phyloP scores from a whole-genome alignment of 92 coral and sea anemone genomes.

The Ricordea florida region DNA sequence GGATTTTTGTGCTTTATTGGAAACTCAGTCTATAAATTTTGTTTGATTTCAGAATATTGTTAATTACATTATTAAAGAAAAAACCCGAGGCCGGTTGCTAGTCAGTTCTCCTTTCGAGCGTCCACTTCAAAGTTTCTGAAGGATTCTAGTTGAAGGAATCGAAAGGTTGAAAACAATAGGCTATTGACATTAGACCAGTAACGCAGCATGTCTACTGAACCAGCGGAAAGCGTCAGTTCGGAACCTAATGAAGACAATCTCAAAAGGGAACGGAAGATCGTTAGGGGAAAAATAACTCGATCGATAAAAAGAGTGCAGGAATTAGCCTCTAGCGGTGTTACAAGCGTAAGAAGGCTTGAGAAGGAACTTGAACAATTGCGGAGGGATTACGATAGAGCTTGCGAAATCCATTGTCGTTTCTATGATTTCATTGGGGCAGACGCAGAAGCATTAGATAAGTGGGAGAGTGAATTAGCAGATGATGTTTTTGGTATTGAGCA shows the following conservation, averaged over 20 bases:
- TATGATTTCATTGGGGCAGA: not conserved
- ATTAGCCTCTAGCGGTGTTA: not conserved
- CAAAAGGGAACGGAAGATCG: slow-evolving; percentile 19
- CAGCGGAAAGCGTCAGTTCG: too few relatives aligned
- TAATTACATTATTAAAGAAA: too few relatives aligned
- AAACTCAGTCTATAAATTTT: too few relatives aligned
- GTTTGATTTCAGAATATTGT: too few relatives aligned
- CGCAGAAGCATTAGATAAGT: not conserved
- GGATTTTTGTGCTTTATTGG: too few relatives aligned
- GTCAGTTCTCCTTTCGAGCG: too few relatives aligned
- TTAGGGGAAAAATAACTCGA: slow-evolving; percentile 23
- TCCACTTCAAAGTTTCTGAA: too few relatives aligned
- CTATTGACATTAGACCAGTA: too few relatives aligned
- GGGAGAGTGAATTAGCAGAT: slow-evolving; percentile 23
- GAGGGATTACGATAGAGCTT: slow-evolving; percentile 23
- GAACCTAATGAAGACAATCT: not conserved
- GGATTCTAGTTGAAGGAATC: too few relatives aligned
- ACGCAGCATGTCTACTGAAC: too few relatives aligned
- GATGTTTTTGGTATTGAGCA: slow-evolving; percentile 31
- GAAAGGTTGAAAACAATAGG: too few relatives aligned
- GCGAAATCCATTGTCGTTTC: slow-evolving; percentile 7
- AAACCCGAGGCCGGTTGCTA: too few relatives aligned
- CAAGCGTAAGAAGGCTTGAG: not conserved
- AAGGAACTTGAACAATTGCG: slow-evolving; percentile 32
- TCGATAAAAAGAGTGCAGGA: slow-evolving; percentile 22